Base-by-base conservation (phyloP, 1,140 invertebrate genomes). In the Oncopodura yosiiana region DNA sequence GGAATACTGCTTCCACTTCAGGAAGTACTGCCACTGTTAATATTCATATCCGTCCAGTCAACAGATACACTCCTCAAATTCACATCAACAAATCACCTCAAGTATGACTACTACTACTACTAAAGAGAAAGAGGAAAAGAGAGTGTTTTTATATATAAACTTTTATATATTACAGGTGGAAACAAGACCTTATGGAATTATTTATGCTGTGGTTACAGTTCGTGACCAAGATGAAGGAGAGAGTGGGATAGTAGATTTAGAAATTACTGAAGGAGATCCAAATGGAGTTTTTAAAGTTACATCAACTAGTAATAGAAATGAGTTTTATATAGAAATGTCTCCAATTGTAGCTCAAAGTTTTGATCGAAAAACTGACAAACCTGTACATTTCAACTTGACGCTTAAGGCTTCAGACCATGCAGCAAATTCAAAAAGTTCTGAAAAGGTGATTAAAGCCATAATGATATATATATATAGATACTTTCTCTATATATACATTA, bases 121-220 rank as follows among this genome's bases (percentile, higher is more conserved):
- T 18, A 21, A 21, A 21, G 19, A 41, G n/a, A n/a, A 19, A 23
- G 38, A 21, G 24, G 38, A 41, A 41, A 41, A 21, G 24, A 41
- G 24, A 21, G 38, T 41, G 38, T 41, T 21, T 18, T 18, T 41
- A 41, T 41, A 23, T 19, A 9, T 9, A 11, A n/a, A n/a, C n/a
- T n/a, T n/a, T n/a, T 41, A 9, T 18, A 24, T 49, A 44, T 37
- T 36, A 24, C 41, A 62, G 57, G 54, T 62, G 27, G 56, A 62
- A 45, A 38, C 50, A 18, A 29, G 60, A 41, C 84, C 86, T 0
- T 83, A 86, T 60, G 80, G 84, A 0, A 81, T 89, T 65, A 85
- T 91, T 48, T 94, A 92, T 68, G 92, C 91, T 1, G 90, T 95
- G 36, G 80, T 96, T 2, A 78, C 79, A 18, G 86, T 93, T 0